Percentiles rank a stretch among this genome's conserved stretches.
Conservation (phyloP, 2,113 vertebrate genomes). For the Archilochus colubris region DNA sequence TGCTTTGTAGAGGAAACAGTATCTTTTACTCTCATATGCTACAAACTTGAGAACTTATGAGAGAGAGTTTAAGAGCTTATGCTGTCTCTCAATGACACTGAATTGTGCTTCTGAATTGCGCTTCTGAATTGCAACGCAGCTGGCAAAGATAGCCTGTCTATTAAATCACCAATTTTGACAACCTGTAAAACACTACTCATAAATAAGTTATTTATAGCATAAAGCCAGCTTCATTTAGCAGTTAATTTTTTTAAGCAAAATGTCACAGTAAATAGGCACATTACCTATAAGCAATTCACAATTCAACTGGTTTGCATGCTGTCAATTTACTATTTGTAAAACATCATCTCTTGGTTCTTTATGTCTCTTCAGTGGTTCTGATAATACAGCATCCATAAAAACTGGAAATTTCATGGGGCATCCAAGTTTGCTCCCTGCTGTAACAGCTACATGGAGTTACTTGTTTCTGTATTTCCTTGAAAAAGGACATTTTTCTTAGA, state of each 20-base stretch:
- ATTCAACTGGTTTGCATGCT: neutral
- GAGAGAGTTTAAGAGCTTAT: neutral
- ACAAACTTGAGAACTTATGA: neutral
- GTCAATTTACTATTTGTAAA: neutral
- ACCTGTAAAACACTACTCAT: neutral
- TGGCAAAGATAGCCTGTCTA: neutral
- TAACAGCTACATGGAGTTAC: neutral
- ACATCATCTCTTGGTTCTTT: neutral
- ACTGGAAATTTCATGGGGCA: neutral
- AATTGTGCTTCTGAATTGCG: neutral
- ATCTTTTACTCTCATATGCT: neutral
- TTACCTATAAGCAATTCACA: neutral
- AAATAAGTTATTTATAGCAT: neutral
- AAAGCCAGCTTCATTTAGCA: neutral
- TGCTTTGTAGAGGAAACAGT: neutral
- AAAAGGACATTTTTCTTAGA: neutral
- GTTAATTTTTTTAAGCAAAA: neutral
- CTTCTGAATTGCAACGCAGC: neutral
- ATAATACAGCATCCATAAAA: neutral
- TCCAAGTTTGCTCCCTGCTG: neutral
- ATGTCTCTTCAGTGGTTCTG: neutral
- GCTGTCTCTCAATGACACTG: neutral
- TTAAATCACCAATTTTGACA: neutral
- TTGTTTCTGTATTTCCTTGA: neutral
- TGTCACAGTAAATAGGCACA: neutral